A percentile compares a stretch with the other conserved stretches of the same genome.
These are phyloP conservation scores for Hephaestus fuliginosus DNA, from an alignment of 2,797 vertebrate genomes.

Conservation along the genomic window DNA sequence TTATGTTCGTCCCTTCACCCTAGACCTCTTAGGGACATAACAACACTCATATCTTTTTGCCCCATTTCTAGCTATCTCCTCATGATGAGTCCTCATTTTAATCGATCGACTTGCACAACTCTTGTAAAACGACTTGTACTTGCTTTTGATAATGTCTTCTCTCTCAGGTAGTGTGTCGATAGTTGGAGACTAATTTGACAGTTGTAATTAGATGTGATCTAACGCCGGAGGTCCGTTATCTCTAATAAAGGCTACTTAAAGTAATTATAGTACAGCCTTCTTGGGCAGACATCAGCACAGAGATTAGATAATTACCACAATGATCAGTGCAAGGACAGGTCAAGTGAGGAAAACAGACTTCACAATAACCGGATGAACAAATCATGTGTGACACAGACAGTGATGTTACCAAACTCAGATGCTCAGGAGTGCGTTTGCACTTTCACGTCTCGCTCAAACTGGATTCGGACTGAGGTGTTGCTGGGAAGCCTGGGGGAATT, in stretches of 20 bases:
- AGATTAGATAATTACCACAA: constrained; percentile 61
- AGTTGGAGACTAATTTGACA: constrained; percentile 49
- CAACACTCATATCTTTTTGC: not conserved
- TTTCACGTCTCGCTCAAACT: constrained; percentile 26
- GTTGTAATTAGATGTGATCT: constrained; percentile 61
- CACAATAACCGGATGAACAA: constrained; percentile 17
- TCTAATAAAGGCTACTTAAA: constrained; percentile 62
- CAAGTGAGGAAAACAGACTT: constrained; percentile 33
- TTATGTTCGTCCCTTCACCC: no score
- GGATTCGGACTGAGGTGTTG: constrained; percentile 9
- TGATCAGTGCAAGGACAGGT: constrained; percentile 54
- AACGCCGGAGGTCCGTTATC: constrained; percentile 59
- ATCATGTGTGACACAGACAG: constrained; percentile 14
- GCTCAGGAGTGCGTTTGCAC: not conserved
- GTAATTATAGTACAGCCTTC: constrained; percentile 61
- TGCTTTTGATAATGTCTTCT: constrained; percentile 37
- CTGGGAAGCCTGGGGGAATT: constrained; percentile 15
- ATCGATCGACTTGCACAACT: constrained; percentile 32
- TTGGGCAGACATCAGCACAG: constrained; percentile 39
- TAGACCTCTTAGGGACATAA: no score
- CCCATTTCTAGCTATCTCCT: constrained; percentile 4
- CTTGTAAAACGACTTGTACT: not conserved
- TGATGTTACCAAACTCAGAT: constrained; percentile 9
- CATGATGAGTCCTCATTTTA: constrained; percentile 13
- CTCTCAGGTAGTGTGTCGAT: constrained; percentile 37